These are phyloP conservation scores for Rhinatrema bivittatum DNA, from an alignment of 2,797 vertebrate species.

Conservation along the genomic window DNA sequence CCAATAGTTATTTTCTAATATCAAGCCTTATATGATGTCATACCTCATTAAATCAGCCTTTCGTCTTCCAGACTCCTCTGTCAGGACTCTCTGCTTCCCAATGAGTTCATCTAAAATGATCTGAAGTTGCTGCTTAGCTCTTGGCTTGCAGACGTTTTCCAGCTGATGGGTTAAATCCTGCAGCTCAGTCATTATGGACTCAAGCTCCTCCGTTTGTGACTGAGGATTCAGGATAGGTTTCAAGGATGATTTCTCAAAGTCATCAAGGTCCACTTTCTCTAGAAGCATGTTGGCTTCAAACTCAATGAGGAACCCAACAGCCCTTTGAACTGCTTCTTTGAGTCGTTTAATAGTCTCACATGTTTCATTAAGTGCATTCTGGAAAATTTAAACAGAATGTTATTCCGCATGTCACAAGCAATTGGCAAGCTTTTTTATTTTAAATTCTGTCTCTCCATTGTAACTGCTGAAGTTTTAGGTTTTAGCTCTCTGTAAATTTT, in stretches of 20 bases:
- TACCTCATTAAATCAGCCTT: conserved; percentile 40
- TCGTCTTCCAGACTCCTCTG: conserved; percentile 43
- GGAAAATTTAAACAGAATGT: conserved; percentile 17
- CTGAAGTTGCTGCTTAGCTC: conserved; percentile 49
- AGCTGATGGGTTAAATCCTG: conserved; percentile 45
- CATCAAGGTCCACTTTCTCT: conserved; percentile 29
- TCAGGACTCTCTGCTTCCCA: conserved; percentile 54
- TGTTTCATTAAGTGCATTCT: conserved; percentile 60
- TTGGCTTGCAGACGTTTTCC: conserved; percentile 39
- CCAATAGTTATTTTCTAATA: no score
- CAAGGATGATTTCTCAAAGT: not conserved
- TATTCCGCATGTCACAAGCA: no score
- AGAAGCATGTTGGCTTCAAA: conserved; percentile 43
- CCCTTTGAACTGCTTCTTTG: conserved; percentile 33
- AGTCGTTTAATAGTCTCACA: conserved; percentile 49
- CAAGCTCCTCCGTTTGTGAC: conserved; percentile 51
- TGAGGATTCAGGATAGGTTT: conserved; percentile 27
- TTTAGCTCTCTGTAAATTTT: no score
- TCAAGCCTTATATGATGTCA: no score
- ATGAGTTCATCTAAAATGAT: conserved; percentile 53
- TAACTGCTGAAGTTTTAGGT: no score
- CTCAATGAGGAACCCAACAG: conserved; percentile 40
- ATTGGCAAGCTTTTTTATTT: no score
- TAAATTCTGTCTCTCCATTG: no score
- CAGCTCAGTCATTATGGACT: conserved; percentile 47